Base-by-base conservation (phyloP, 2,888 invertebrate genomes). In the Erannis defoliaria region DNA sequence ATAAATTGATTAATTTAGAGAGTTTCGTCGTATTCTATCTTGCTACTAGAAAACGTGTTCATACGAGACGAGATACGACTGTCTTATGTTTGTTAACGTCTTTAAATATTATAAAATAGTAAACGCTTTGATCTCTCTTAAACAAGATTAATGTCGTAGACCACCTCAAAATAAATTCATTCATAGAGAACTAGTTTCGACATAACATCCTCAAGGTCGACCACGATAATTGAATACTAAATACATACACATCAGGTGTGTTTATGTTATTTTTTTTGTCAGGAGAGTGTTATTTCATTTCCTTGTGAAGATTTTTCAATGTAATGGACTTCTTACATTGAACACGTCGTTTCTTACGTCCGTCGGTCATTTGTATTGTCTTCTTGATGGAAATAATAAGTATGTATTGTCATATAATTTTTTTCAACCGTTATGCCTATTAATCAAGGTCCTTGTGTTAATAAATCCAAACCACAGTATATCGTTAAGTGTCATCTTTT, bases 181-280 rank as follows among this genome's bases (percentile, higher is more conserved):
- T 60, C 54, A 59, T 55, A 33, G 26, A 53, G 23, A 55, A 35
- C 37, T 49, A 49, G 54, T 55, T 55, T 49, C 42, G 12, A 55
- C 35, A 55, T 57, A 26, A 51, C 37, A 49, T 45, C 53, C n/a
- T 19, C 48, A 54, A 60, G 54, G 54, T 49, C 35, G 54, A 59
- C 53, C 59, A 53, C 29, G 59, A 59, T 42, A 54, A 48, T 31
- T 49, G 12, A 42, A 59, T 59, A 46, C n/a, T 49, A 35, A 48
- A 59, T 48, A 38, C n/a, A 45, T 31, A 45, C 16, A 45, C 38
- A 29, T 33, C 9, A 37, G n/a, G 37, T 48, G 18, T 55, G 18
- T 35, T 9, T 60, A 45, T 29, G 18, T 33, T 35, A 33, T 1
- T 46, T 23, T 2, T 8, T 48, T 48, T 49, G 31, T 55, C 54